phyloP scores from a whole-genome alignment of 2,113 vertebrate species.

The Prionailurus bengalensis region DNA sequence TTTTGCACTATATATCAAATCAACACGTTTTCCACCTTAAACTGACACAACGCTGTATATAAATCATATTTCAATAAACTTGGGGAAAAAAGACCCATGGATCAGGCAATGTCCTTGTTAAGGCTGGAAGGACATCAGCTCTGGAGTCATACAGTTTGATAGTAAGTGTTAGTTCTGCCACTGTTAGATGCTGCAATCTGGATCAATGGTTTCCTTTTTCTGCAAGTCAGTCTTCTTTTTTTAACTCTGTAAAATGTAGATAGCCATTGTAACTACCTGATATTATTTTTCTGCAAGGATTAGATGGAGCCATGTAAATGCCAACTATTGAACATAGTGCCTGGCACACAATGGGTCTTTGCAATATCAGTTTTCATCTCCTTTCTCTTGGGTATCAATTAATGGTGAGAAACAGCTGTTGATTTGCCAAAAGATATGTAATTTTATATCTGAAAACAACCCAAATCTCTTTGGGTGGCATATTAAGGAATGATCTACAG shows the following conservation, averaged over 20 bases:
- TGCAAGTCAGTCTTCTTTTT: neutral
- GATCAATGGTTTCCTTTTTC: neutral
- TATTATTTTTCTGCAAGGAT: neutral
- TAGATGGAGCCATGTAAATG: neutral
- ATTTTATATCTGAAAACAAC: constrained; percentile 1
- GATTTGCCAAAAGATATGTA: neutral
- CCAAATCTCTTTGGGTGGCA: neutral
- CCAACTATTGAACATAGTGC: neutral
- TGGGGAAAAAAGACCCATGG: neutral
- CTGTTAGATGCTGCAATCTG: neutral
- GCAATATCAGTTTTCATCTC: neutral
- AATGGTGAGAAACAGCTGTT: neutral
- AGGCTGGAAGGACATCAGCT: neutral
- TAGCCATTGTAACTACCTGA: neutral
- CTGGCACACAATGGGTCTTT: neutral
- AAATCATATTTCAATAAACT: neutral
- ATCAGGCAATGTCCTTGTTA: neutral
- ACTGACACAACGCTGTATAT: neutral
- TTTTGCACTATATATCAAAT: neutral
- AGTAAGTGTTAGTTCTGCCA: constrained; percentile 4
- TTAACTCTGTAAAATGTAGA: neutral
- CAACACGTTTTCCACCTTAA: neutral
- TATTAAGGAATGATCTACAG: neutral
- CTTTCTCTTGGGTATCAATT: neutral
- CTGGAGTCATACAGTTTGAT: neutral